Evolutionary conservation across 2,797 vertebrate species (phyloP).

Genomic region (Cephalopachus bancanus): DNA sequence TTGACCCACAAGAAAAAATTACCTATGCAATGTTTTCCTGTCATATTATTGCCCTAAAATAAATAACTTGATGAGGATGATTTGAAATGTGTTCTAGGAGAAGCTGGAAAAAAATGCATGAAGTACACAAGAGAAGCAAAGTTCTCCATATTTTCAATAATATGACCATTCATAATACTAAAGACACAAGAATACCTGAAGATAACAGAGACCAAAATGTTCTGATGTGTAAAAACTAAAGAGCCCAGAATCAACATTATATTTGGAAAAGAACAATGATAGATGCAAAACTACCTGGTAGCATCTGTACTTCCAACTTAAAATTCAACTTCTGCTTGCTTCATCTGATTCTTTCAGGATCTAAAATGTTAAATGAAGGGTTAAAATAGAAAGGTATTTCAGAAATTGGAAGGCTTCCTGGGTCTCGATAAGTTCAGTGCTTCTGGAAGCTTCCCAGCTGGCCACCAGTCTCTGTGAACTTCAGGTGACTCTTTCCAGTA

Average conservation of each 20-base stretch:
- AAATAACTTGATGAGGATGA: background rate
- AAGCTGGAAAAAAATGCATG: background rate
- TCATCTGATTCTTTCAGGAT: background rate
- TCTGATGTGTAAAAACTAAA: background rate
- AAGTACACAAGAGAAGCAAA: background rate
- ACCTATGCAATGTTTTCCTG: background rate
- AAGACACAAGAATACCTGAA: background rate
- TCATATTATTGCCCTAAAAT: background rate
- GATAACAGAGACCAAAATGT: slow-evolving; percentile 1
- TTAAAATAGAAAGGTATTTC: background rate
- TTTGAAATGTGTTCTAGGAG: slow-evolving; percentile 10
- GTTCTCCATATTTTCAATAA: background rate
- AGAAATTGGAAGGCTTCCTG: background rate
- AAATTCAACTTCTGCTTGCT: background rate
- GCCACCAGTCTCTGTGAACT: background rate
- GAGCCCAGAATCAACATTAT: background rate
- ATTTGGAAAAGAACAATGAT: background rate
- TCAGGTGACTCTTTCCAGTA: background rate
- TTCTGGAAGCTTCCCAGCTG: background rate
- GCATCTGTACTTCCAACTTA: background rate
- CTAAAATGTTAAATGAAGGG: slow-evolving; percentile 5
- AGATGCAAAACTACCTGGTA: background rate
- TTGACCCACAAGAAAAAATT: background rate
- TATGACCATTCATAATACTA: background rate
- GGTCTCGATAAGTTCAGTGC: background rate